These are phyloP conservation scores for Ptychochromis oligacanthus DNA, from an alignment of 2,113 vertebrate species.

Conservation along the genomic window DNA sequence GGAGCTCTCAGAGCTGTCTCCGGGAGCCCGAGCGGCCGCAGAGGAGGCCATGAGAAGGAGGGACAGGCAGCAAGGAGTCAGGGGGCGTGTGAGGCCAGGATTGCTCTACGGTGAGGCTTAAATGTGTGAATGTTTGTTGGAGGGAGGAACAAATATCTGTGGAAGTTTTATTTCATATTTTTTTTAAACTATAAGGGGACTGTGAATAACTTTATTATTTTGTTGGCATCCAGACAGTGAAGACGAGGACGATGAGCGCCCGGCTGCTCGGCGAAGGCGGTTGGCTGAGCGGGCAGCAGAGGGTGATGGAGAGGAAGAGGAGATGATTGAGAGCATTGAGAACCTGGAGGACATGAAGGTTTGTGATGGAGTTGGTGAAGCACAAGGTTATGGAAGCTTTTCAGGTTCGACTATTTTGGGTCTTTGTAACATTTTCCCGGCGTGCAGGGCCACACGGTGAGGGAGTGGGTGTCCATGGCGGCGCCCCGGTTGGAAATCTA, in stretches of 20 bases:
- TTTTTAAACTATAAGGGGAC: no score
- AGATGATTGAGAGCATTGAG: constrained; percentile 99
- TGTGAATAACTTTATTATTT: background rate
- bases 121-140: background rate
- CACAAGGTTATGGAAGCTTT: background rate
- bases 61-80: constrained; percentile 85
- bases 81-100: constrained; percentile 87
- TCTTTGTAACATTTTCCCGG: background rate
- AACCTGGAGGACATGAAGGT: constrained; percentile 98
- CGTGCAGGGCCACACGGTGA: constrained; percentile 87
- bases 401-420: background rate
- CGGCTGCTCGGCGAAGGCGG: constrained; percentile 84
- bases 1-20: constrained; percentile 90
- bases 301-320: constrained; percentile 89
- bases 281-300: constrained; percentile 90
- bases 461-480: constrained; percentile 97
- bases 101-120: constrained; percentile 83
- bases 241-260: constrained; percentile 93
- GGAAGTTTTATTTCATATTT: no score
- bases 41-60: constrained; percentile 91
- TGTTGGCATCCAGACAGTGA: constrained; percentile 85
- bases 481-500: constrained; percentile 96
- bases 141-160: no score
- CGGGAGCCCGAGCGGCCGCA: constrained; percentile 89
- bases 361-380: background rate